These are phyloP conservation scores for Nephrotoma guestfalica DNA, from an alignment of 2,888 invertebrate species.

Conservation along the genomic window DNA sequence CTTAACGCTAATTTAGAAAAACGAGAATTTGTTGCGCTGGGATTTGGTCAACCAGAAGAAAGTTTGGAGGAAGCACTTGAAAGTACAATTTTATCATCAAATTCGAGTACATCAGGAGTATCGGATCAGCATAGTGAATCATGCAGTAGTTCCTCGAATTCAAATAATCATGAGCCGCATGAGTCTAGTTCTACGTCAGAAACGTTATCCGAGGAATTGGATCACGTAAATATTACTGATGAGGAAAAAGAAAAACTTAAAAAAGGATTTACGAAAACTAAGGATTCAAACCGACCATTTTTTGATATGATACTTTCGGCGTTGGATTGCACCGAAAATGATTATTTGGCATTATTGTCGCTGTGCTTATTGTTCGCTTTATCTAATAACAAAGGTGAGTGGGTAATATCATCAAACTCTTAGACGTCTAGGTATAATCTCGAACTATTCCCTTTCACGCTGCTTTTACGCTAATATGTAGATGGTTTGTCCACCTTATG, in stretches of 20 bases:
- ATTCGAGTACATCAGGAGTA: conserved; percentile 13
- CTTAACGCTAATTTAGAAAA: conserved; percentile 48
- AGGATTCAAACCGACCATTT: conserved; percentile 41
- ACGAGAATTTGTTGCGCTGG: conserved; percentile 40
- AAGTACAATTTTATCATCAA: conserved; percentile 22
- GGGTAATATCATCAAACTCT: background rate
- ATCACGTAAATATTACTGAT: conserved; percentile 69
- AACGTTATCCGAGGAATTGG: conserved; percentile 18
- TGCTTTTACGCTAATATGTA: background rate
- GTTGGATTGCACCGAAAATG: conserved; percentile 80
- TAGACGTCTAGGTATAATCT: background rate
- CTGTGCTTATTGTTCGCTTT: conserved; percentile 86
- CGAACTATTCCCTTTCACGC: background rate
- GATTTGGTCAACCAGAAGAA: conserved; percentile 56
- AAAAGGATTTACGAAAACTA: conserved; percentile 18
- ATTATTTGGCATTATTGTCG: conserved; percentile 84
- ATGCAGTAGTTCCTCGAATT: conserved; percentile 6
- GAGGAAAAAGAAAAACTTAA: conserved; percentile 69
- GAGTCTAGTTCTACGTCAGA: conserved; percentile 5
- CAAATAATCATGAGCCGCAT: conserved; percentile 8
- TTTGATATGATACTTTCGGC: conserved; percentile 78
- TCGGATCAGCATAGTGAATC: conserved; percentile 7
- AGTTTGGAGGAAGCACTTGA: conserved; percentile 64
- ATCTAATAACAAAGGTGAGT: conserved; percentile 81
- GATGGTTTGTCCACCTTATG: conserved; percentile 4